Evolutionary conservation across 2,797 vertebrate genomes (phyloP), one percentile per base, ranked within the genome.

Genomic region (Podarcis siculus): DNA sequence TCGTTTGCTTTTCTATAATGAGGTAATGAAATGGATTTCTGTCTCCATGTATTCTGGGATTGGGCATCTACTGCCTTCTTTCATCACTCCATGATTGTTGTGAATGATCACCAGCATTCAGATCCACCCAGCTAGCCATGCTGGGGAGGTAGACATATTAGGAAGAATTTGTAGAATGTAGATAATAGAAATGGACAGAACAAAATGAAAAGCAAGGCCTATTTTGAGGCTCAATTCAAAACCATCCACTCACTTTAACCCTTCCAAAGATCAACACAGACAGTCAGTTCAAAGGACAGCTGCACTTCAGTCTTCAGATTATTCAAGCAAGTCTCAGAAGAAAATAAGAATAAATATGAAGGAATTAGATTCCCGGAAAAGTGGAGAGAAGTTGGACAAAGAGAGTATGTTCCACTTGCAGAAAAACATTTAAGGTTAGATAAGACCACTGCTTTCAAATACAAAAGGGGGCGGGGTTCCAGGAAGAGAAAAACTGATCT

Each of bases 71-170:
- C 84, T 91, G 64, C 0, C 0, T 0, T 58, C 83, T 21, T 82
- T 83, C 15, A 73, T 32, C 73, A 6, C 37, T 73, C 61, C 79
- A 37, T 90, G 79, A 79, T 85, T 80, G 87, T 8, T 67, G 21
- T 67, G 80, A 87, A 81, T 89, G 90, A 86, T 87, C 85, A 32
- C 45, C 85, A 76, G 91, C 85, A 77, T 76, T 84, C 85, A 5
- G 80, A 58, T 49, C 87, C 77, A 1, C 87, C 86, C 81, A 1
- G 32, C 91, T 1, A 8, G 37, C 85, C 35, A 17, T 25, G 42
- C 4, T 32, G 32, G 64, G 19, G 19, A 73, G 30, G 37, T 13
- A 32, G 37, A 58, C 79, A 32, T n/a, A 39, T 19, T 23, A 55
- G 67, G 85, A n/a, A 21, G 49, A 58, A 72, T 23, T 27, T 45